Evolutionary conservation across 2,797 vertebrate genomes (phyloP).

Genomic region (Chelmon rostratus): DNA sequence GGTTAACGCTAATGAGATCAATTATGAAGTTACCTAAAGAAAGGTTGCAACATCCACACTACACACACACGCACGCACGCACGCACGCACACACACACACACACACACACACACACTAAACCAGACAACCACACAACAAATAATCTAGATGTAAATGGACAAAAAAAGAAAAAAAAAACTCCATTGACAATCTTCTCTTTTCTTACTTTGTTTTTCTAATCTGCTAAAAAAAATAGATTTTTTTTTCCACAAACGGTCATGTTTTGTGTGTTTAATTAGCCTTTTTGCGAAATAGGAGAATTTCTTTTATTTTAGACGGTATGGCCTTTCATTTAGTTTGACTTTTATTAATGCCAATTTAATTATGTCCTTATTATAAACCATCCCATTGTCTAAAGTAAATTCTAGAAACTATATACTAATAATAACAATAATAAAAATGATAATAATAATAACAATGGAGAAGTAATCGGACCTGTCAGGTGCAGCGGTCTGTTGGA

Average conservation of each 20-base stretch:
- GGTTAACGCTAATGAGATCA: constrained; percentile 75
- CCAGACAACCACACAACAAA: background rate
- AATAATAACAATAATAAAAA: background rate
- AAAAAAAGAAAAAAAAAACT: background rate
- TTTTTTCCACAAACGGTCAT: background rate
- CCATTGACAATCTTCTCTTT: background rate
- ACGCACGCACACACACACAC: constrained; percentile 17
- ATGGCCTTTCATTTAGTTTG: background rate
- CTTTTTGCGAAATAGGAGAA: background rate
- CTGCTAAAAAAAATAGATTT: background rate
- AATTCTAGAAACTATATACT: too few species aligned
- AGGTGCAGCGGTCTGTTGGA: constrained; percentile 87
- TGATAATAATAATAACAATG: constrained; percentile 2
- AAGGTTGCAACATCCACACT: constrained; percentile 31
- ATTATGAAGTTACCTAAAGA: constrained; percentile 72
- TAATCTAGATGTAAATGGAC: background rate
- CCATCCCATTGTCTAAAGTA: too few species aligned
- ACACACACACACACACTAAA: constrained; percentile 5
- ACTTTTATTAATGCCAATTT: background rate
- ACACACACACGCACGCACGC: background rate
- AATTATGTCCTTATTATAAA: too few species aligned
- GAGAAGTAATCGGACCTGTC: constrained; percentile 82
- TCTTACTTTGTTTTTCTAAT: background rate
- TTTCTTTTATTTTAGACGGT: background rate
- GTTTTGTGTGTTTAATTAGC: background rate